A percentile compares a stretch with the other conserved stretches of the same genome.
Conservation (phyloP, 1,140 invertebrate genomes). For the Dreissena rostriformis region DNA sequence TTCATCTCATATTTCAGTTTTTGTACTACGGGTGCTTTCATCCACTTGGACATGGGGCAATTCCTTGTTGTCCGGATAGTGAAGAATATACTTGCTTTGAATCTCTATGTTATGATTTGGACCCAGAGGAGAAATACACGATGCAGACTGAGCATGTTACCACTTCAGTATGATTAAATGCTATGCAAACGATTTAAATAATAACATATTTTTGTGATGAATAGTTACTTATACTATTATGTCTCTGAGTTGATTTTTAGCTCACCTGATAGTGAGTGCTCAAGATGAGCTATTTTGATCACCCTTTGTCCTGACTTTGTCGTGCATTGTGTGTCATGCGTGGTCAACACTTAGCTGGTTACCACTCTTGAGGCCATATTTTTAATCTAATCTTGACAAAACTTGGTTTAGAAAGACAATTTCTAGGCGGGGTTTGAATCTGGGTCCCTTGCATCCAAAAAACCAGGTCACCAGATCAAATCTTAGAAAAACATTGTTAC, state of each 20-base stretch:
- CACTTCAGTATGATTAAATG: too few relatives aligned
- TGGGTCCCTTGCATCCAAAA: too few relatives aligned
- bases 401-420: too few relatives aligned
- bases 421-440: too few relatives aligned
- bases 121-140: not conserved
- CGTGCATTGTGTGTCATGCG: too few relatives aligned
- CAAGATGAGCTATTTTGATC: not conserved
- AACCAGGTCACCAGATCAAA: too few relatives aligned
- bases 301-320: not conserved
- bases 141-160: too few relatives aligned
- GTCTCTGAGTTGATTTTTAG: not conserved
- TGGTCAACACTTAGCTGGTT: too few relatives aligned
- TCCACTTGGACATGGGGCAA: constrained; percentile 59
- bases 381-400: too few relatives aligned
- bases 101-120: constrained; percentile 60
- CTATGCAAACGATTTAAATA: too few relatives aligned
- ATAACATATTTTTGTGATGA: not conserved
- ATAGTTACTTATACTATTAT: not conserved
- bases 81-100: constrained; percentile 53
- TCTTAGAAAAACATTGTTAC: too few relatives aligned
- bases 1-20: constrained; percentile 72
- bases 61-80: constrained; percentile 37
- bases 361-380: too few relatives aligned
- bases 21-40: constrained; percentile 75
- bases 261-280: not conserved